Conservation (phyloP, 1,140 invertebrate genomes). For the Brachionus sp. region DNA sequence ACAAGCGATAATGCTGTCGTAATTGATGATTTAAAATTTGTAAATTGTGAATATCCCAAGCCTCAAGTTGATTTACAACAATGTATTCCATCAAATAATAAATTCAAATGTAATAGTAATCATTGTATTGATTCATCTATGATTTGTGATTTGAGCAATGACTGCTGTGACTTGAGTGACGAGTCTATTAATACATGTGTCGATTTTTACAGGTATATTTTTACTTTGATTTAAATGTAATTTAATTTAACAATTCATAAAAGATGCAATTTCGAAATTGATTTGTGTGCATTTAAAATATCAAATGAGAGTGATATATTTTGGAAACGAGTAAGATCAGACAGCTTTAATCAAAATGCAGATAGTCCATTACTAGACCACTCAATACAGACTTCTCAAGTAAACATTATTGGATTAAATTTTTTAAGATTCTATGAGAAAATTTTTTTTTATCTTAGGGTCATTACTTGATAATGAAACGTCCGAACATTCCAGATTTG, state of each 20-base stretch:
- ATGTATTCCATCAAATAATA: constrained; percentile 20
- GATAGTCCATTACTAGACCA: constrained; percentile 12
- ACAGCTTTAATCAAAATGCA: neutral
- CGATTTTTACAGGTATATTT: constrained; percentile 20
- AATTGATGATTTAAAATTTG: constrained; percentile 53
- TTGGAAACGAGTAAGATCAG: constrained; percentile 1
- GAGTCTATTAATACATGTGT: constrained; percentile 50
- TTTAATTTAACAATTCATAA: too few relatives aligned
- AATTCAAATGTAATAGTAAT: constrained; percentile 11
- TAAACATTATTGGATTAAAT: neutral
- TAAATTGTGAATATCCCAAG: constrained; percentile 49
- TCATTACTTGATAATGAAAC: neutral
- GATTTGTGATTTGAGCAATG: constrained; percentile 53
- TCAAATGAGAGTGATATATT: constrained; percentile 31
- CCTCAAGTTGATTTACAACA: constrained; percentile 46
- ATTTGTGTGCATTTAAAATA: constrained; percentile 8
- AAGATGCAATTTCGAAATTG: constrained; percentile 39
- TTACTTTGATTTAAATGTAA: too few relatives aligned
- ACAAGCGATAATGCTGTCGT: constrained; percentile 51
- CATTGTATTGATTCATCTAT: constrained; percentile 49
- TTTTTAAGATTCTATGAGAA: neutral
- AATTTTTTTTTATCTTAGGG: constrained; percentile 9
- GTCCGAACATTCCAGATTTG: neutral
- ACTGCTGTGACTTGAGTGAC: constrained; percentile 54
- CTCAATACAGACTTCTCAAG: neutral